These are phyloP conservation scores for Aphelocoma californica DNA, from an alignment of 2,797 vertebrate species.

Conservation along the genomic window DNA sequence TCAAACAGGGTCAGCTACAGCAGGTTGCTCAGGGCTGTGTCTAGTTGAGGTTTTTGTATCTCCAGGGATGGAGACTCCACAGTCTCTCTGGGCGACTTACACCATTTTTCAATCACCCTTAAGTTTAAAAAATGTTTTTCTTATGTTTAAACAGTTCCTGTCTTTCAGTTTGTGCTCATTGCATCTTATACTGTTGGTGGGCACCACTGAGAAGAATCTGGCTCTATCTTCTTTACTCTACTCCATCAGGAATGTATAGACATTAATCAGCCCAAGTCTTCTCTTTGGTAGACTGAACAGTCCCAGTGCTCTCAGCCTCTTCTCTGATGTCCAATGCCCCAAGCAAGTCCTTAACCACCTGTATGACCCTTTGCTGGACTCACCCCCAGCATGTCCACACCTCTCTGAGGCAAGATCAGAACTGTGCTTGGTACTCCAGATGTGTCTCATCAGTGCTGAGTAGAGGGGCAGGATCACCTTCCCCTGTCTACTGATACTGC, in stretches of 20 bases:
- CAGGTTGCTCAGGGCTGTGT: neutral
- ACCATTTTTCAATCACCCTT: neutral
- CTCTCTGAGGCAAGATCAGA: neutral
- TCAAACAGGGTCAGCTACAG: neutral
- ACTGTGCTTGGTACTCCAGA: neutral
- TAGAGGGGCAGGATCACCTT: neutral
- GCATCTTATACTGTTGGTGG: neutral
- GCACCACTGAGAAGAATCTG: neutral
- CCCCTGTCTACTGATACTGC: no score
- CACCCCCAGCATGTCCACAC: rapidly evolving
- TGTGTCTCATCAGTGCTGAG: neutral
- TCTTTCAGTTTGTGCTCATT: neutral
- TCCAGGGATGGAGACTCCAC: neutral
- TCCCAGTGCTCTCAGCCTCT: neutral
- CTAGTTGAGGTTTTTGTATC: neutral
- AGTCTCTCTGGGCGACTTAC: neutral
- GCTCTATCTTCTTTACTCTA: neutral
- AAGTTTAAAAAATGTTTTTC: neutral
- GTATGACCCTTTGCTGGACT: neutral
- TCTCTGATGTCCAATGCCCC: neutral
- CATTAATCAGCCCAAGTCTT: neutral
- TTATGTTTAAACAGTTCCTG: neutral
- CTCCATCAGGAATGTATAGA: neutral
- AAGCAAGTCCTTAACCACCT: neutral
- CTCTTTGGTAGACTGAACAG: neutral